Conservation (phyloP, 2,888 invertebrate species). For the Polia nebulosa region DNA sequence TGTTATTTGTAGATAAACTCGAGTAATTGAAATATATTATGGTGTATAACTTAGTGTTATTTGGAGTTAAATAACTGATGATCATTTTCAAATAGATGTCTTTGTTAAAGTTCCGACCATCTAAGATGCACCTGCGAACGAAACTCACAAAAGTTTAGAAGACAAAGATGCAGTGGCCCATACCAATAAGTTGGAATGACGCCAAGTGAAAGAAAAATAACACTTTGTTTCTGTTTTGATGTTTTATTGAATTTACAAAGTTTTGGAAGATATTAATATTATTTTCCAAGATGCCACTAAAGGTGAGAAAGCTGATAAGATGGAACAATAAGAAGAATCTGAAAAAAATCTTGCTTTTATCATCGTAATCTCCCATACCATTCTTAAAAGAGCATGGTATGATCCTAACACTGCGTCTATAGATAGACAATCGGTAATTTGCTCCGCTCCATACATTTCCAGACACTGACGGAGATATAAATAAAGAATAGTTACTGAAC, state of each 20-base stretch:
- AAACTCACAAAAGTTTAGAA: slow-evolving; percentile 40
- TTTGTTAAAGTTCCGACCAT: not conserved
- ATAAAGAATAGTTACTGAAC: slow-evolving; percentile 75
- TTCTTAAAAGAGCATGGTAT: slow-evolving; percentile 46
- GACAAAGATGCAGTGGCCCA: slow-evolving; percentile 40
- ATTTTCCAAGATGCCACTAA: not conserved
- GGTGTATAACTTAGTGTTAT: not conserved
- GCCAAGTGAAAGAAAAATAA: slow-evolving; percentile 46
- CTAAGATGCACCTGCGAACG: slow-evolving; percentile 30
- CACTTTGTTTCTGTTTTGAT: slow-evolving; percentile 32
- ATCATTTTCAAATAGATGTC: slow-evolving; percentile 6
- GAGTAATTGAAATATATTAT: slow-evolving; percentile 76
- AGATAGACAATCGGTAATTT: slow-evolving; percentile 70
- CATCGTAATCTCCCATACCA: slow-evolving; percentile 7
- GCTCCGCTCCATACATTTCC: slow-evolving; percentile 69
- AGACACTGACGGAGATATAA: slow-evolving; percentile 73
- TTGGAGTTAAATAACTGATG: slow-evolving; percentile 8
- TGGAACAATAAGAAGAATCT: not conserved
- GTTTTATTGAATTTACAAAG: slow-evolving; percentile 26
- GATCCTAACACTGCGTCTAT: slow-evolving; percentile 61
- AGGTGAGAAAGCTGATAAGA: not conserved
- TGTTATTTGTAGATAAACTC: slow-evolving; percentile 81
- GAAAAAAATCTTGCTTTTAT: not conserved
- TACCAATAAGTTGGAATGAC: slow-evolving; percentile 41
- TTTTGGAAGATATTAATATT: slow-evolving; percentile 28